Evolutionary conservation across 2,113 vertebrate species (phyloP).

Genomic region (Scopus umbretta): DNA sequence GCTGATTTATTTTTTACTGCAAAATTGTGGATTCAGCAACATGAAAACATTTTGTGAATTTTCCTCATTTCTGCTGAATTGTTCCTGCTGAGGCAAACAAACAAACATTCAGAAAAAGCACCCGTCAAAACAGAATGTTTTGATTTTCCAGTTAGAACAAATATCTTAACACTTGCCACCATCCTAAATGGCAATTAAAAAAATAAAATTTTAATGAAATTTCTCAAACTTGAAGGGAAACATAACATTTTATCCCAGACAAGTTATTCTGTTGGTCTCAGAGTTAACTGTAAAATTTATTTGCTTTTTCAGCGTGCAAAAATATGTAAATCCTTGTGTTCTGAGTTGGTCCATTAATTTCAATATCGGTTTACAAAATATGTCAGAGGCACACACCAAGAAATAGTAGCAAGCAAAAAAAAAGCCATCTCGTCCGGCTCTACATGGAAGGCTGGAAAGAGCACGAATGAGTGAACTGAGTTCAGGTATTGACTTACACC

Average conservation of each 20-base stretch:
- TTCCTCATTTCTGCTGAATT: background rate
- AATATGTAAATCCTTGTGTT: background rate
- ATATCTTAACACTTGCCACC: background rate
- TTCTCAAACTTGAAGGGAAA: background rate
- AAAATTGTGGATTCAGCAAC: background rate
- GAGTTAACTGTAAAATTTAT: background rate
- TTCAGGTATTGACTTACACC: background rate
- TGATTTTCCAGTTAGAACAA: conserved; percentile 1
- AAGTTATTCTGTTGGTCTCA: background rate
- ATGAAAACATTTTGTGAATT: background rate
- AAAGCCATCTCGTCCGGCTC: accelerated
- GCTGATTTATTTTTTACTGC: background rate
- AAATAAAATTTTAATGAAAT: background rate
- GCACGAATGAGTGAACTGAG: background rate
- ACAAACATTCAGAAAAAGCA: background rate
- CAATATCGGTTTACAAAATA: background rate
- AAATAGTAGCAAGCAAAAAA: background rate
- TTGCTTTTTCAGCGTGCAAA: background rate
- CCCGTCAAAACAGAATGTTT: conserved; percentile 2
- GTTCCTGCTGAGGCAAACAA: background rate
- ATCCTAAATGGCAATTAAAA: background rate
- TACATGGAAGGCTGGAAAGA: background rate
- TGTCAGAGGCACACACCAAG: background rate
- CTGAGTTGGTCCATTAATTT: background rate
- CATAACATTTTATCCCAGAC: background rate